Evolutionary conservation across 2,888 invertebrate species (phyloP), one percentile per base, ranked within the genome.

Genomic region (Agonopterix subpropinquella): DNA sequence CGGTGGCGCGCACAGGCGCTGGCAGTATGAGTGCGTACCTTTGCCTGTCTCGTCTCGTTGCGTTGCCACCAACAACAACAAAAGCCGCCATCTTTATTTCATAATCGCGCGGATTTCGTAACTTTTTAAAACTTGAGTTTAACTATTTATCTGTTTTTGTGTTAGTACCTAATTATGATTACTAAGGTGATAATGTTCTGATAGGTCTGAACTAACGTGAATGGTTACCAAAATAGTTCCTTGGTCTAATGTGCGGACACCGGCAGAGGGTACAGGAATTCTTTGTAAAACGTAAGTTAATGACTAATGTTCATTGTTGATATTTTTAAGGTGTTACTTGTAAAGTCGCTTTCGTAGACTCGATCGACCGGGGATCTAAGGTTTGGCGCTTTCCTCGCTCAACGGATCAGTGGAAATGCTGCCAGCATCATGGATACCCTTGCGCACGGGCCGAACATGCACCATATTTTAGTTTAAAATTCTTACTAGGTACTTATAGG

Each of bases 1-100:
- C n/a, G n/a, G n/a, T n/a, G n/a, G n/a, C n/a, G n/a, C n/a, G 80
- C 61, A n/a, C 39, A 39, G 67, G 55, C 50, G 57, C 45, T 36
- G 50, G 43, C 41, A 51, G 53, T 39, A 50, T 50, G 48, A 45
- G 56, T 58, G 63, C 60, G 55, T 36, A 39, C 51, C 48, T 48
- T 45, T 48, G 51, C 45, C 43, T 43, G 48, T 37, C 36, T n/a
- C 4, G 39, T n/a, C n/a, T n/a, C n/a, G n/a, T n/a, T n/a, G n/a
- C n/a, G n/a, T 39, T 9, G 39, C 39, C 39, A n/a, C 39, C 10
- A n/a, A 10, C 39, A 39, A 9, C 10, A 37, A n/a, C 9, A 39
- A 39, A 39, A 39, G n/a, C 9, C 9, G 9, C n/a, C 39, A n/a
- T 39, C 39, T 39, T n/a, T 39, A n/a, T 39, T 11, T 43, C 4